Percentiles rank a stretch among this genome's conserved stretches.
Evolutionary conservation across 2,113 vertebrate genomes (phyloP).

Genomic region (Lichenostomus cassidix): DNA sequence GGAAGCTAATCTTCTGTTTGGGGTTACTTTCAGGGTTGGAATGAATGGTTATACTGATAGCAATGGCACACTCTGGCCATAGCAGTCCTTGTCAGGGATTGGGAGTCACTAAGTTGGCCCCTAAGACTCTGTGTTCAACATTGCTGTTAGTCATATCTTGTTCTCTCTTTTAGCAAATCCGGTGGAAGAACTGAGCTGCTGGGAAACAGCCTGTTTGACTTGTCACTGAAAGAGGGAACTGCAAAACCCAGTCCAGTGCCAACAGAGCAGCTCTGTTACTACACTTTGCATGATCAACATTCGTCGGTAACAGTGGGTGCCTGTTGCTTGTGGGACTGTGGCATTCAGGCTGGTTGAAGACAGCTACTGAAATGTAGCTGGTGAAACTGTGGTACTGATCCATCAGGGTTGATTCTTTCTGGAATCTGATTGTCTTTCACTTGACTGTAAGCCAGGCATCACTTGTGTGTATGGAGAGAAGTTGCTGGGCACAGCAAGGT

Average conservation of each 20-base stretch:
- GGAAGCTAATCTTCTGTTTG: background rate
- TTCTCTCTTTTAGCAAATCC: conserved; percentile 85
- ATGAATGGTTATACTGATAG: background rate
- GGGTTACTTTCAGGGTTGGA: background rate
- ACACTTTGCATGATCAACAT: background rate
- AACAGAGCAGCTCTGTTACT: background rate
- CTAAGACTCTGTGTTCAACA: background rate
- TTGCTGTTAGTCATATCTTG: background rate
- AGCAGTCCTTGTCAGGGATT: background rate
- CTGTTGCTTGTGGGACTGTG: background rate
- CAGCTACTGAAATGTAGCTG: background rate
- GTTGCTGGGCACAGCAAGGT: background rate
- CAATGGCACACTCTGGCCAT: background rate
- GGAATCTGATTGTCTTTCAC: conserved; percentile 21
- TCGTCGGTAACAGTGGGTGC: background rate
- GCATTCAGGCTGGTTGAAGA: background rate
- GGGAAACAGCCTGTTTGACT: conserved; percentile 10
- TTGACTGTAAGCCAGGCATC: background rate
- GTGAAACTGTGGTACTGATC: background rate
- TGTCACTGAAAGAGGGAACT: conserved; percentile 36
- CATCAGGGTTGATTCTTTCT: conserved; percentile 27
- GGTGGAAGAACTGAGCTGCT: conserved; percentile 92
- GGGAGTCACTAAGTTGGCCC: background rate
- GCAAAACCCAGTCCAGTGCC: background rate
- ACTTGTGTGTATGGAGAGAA: background rate